These are phyloP conservation scores for Neoitamus cyanurus DNA, from an alignment of 2,888 invertebrate genomes.

Conservation along the genomic window DNA sequence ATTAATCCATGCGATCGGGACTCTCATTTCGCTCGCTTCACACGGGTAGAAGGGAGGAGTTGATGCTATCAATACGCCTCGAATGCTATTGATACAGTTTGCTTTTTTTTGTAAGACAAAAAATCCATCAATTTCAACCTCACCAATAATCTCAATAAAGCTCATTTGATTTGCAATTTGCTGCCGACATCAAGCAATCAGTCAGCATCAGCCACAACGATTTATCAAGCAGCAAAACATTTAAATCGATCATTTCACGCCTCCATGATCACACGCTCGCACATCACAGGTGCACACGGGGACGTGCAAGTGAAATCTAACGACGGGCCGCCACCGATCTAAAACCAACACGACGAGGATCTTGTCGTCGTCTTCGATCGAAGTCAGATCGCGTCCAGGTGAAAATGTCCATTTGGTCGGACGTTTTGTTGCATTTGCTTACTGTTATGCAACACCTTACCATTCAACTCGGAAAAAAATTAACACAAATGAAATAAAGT, in stretches of 20 bases:
- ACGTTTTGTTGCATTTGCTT: neutral
- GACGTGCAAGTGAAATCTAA: neutral
- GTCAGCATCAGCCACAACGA: neutral
- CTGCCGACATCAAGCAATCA: neutral
- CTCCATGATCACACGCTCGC: slow-evolving; percentile 21
- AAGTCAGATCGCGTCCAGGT: neutral
- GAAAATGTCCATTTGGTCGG: neutral
- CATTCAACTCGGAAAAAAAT: neutral
- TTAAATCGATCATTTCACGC: slow-evolving; percentile 41
- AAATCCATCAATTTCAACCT: neutral
- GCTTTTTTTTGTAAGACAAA: neutral
- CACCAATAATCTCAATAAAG: neutral
- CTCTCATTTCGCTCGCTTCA: neutral
- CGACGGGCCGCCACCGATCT: neutral
- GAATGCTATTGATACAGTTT: neutral
- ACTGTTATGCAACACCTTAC: neutral
- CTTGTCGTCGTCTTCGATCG: neutral
- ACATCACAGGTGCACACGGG: neutral
- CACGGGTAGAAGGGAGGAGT: neutral
- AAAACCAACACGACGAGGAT: neutral
- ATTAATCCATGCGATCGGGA: slow-evolving; percentile 1
- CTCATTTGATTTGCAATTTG: slow-evolving; percentile 5
- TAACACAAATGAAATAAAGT: slow-evolving; percentile 4
- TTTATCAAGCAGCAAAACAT: neutral
- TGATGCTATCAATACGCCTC: neutral